Evolutionary conservation across 1,140 invertebrate species (phyloP).

Genomic region (Phocides pigmalion): DNA sequence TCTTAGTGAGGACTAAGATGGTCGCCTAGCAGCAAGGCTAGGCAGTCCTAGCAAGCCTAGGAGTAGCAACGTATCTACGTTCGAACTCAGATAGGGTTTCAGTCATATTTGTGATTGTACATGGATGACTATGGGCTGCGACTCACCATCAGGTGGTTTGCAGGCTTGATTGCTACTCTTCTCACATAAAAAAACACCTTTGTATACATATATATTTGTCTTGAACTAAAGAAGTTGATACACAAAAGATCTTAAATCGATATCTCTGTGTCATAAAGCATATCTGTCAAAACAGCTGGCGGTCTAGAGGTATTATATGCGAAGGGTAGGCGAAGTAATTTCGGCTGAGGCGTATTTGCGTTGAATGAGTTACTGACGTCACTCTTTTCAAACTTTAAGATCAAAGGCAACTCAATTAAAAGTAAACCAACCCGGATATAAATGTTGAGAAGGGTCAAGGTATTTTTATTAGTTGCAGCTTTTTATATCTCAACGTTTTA

Average conservation of each 20-base stretch:
- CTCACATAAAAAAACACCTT: no score
- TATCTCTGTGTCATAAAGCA: conserved; percentile 24
- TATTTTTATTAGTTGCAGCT: no score
- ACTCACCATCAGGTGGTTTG: no score
- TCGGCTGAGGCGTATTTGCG: conserved; percentile 18
- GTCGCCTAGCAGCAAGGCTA: no score
- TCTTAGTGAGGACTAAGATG: no score
- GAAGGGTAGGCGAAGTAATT: conserved; percentile 31
- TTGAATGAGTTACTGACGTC: conserved; percentile 11
- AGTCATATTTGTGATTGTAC: no score
- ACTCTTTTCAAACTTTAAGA: background rate
- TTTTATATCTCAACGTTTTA: no score
- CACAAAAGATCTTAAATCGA: conserved; percentile 5
- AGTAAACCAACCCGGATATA: background rate
- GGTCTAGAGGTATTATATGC: conserved; percentile 28
- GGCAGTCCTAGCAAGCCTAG: no score
- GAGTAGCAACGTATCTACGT: no score
- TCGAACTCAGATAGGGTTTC: no score
- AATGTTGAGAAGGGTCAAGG: background rate
- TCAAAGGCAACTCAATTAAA: background rate
- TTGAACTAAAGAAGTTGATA: conserved; percentile 6
- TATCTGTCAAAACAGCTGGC: conserved; percentile 34
- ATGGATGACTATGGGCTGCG: no score
- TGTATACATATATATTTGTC: background rate
- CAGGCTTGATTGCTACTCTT: no score